Conservation (phyloP, 2,888 invertebrate genomes). For the Diaperis boleti region DNA sequence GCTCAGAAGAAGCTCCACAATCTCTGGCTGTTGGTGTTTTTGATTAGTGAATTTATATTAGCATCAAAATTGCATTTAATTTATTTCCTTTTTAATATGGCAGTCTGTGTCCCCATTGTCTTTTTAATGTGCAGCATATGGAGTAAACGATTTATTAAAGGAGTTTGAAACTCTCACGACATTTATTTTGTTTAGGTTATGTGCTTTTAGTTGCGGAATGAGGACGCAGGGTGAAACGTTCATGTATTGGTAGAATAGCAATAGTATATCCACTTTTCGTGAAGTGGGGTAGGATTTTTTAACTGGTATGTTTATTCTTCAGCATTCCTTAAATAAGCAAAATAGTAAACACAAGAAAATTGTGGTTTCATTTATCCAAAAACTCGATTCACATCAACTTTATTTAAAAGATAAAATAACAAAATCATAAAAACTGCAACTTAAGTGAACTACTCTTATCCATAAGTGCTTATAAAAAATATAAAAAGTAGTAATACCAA, state of each 20-base stretch:
- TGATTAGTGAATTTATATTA: slow-evolving; percentile 34
- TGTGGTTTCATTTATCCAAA: slow-evolving; percentile 35
- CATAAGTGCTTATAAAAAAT: slow-evolving; percentile 13
- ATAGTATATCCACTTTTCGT: slow-evolving; percentile 37
- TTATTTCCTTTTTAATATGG: slow-evolving; percentile 34
- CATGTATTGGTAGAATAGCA: slow-evolving; percentile 42
- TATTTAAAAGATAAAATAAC: slow-evolving; percentile 27
- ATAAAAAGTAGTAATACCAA: slow-evolving; percentile 30
- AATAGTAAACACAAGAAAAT: slow-evolving; percentile 36
- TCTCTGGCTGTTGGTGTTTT: slow-evolving; percentile 43
- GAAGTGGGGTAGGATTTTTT: slow-evolving; percentile 44
- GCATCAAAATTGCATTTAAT: slow-evolving; percentile 44
- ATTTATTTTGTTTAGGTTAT: slow-evolving; percentile 40
- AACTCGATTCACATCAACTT: slow-evolving; percentile 9
- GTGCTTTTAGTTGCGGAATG: slow-evolving; percentile 39
- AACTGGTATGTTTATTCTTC: slow-evolving; percentile 47
- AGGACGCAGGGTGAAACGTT: slow-evolving; percentile 43
- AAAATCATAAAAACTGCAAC: slow-evolving; percentile 24
- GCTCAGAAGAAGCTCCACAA: slow-evolving; percentile 40
- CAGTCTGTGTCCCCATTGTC: slow-evolving; percentile 38
- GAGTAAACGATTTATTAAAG: slow-evolving; percentile 22
- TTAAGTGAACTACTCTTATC: slow-evolving; percentile 19
- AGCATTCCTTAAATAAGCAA: slow-evolving; percentile 50
- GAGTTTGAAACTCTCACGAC: slow-evolving; percentile 8
- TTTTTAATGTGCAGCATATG: slow-evolving; percentile 20